These are phyloP conservation scores for Dendropsophus ebraccatus DNA, from an alignment of 2,113 vertebrate species.

Conservation along the genomic window DNA sequence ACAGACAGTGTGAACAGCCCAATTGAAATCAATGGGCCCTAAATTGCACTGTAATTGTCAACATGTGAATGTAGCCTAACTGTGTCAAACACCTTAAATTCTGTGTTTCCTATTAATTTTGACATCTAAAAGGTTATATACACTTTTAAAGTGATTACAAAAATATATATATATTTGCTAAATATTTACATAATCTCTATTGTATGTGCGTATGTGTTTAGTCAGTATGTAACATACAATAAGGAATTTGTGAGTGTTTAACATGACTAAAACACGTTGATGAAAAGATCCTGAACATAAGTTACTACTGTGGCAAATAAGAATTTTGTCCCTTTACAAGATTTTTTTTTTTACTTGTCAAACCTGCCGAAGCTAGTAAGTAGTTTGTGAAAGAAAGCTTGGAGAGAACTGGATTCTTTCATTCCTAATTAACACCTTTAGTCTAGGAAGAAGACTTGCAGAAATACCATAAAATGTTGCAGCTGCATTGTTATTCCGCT, in stretches of 20 bases:
- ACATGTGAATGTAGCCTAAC: too few relatives aligned
- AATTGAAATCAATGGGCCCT: too few relatives aligned
- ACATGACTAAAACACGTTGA: constrained; percentile 58
- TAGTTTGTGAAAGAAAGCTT: constrained; percentile 78
- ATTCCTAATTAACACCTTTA: constrained; percentile 86
- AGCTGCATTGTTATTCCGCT: constrained; percentile 87
- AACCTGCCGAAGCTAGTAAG: constrained; percentile 76
- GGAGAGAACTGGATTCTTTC: constrained; percentile 77
- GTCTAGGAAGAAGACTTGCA: constrained; percentile 78
- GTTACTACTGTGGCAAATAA: constrained; percentile 82
- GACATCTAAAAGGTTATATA: too few relatives aligned
- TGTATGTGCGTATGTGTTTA: background rate
- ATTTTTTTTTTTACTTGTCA: constrained; percentile 77
- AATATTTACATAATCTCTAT: background rate
- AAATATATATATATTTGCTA: too few relatives aligned
- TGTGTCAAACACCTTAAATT: too few relatives aligned
- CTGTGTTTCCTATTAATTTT: too few relatives aligned
- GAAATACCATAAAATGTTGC: constrained; percentile 85
- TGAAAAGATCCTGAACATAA: constrained; percentile 76
- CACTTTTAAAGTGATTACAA: too few relatives aligned
- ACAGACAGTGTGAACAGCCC: too few relatives aligned
- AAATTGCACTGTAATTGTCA: too few relatives aligned
- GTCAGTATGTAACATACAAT: background rate
- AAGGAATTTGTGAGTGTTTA: background rate
- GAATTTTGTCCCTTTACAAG: constrained; percentile 78